Base-by-base conservation (phyloP, 2,888 invertebrate species). In the Trachelus tabidus region DNA sequence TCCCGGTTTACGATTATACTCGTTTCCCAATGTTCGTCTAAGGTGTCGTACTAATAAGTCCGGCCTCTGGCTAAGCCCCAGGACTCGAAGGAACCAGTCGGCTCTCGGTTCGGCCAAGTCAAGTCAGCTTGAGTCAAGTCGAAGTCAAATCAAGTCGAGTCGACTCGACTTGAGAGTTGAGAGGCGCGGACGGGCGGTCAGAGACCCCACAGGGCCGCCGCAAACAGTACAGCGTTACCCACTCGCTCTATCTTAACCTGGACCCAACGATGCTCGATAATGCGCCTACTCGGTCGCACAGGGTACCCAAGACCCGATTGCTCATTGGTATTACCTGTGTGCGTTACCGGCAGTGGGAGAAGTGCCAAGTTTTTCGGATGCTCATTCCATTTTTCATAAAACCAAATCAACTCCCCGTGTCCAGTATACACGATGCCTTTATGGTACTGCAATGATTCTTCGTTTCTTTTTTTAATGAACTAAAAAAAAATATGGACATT, bases 101-200 rank as follows among this genome's bases (percentile, higher is more conserved):
- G 33, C 3, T 15, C 6, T 40, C 15, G 15, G 15, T 40, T 40
- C 40, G 15, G 15, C 40, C 15, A 4, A 15, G 40, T 40, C 2
- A 15, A 40, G 40, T 40, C 40, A 15, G 15, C 40, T 15, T 34
- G 76, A 71, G 23, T 76, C 37, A 34, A 77, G 30, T 76, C 30
- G 73, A 73, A 73, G 76, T 76, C 31, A 15, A 40, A 40, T 40
- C 40, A 40, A 40, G 40, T 40, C 40, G 40, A 40, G 40, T 15
- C 40, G 15, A 40, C 40, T 40, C 40, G 15, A 40, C 40, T 40
- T 15, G 68, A 33, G 69, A 89, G 90, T 90, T 89, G 91, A 90
- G 91, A 90, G 90, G 90, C 90, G 90, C 91, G 90, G 90, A 91
- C 90, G 89, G 88, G 87, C 91, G 91, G 91, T 91, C 91, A 91